Base-by-base conservation (phyloP, 1,140 invertebrate genomes). In the Tribolium madens region DNA sequence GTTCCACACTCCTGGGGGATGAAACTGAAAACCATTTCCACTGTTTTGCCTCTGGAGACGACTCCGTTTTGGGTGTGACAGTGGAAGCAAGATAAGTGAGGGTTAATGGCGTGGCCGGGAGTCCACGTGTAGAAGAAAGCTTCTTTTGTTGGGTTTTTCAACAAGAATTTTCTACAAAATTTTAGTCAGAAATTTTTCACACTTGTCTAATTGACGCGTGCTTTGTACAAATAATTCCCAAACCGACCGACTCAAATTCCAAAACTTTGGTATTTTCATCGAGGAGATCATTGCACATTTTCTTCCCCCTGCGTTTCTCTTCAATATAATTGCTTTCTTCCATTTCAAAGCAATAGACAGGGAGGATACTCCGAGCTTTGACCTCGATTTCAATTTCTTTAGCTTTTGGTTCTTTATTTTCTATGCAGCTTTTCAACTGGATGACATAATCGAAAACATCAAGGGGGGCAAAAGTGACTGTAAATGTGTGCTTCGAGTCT, bases 281-380 rank as follows among this genome's bases (percentile, higher is more conserved):
- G 5, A 33, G 7, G 10, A 64, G 57, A 4, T 64, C 57, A 4
- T 64, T 64, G 12, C 57, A 64, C n/a, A 33, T 31, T 33, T 64
- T 64, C 31, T 13, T 36, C n/a, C 57, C 57, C 36, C 26, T 13
- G 31, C 57, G 70, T 60, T 6, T 71, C 9, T 80, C 84, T 72
- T 4, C 50, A 15, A 76, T 60, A 78, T 64, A 68, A 7, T 71
- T 53, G 3, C n/a, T 75, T 21, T 84, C 79, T 76, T 88, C 84
- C 17, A 81, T 84, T 47, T 87, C 84, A 73, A 88, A 88, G 53
- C 88, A 86, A 79, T 84, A 88, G 47, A 86, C 86, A 0, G 87
- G 86, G 0, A 87, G 48, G 13, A 88, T 52, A 80, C 87, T 86
- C 70, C 79, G 74, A 9, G 78, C 82, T 31, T 68, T 76, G 0